phyloP scores from a whole-genome alignment of 2,113 vertebrate genomes.

The Cottus gobio region DNA sequence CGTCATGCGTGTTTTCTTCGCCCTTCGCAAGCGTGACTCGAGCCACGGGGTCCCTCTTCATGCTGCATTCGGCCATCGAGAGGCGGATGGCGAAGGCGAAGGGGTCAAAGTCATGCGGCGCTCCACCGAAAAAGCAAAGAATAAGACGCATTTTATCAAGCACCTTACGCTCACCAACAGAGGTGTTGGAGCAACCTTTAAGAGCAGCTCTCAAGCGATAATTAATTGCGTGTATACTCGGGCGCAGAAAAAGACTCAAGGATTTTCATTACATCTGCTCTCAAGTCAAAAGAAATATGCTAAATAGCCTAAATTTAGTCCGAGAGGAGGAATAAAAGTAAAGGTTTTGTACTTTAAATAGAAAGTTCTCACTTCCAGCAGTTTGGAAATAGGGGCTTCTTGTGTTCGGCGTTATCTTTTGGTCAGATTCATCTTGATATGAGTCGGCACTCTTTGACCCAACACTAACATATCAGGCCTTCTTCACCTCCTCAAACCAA shows the following conservation, averaged over 20 bases:
- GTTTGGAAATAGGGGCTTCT: neutral
- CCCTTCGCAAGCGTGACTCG: neutral
- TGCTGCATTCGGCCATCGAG: neutral
- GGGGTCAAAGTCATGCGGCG: neutral
- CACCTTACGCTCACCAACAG: neutral
- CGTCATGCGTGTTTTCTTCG: neutral
- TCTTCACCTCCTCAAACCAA: neutral
- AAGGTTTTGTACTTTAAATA: neutral
- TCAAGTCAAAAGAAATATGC: neutral
- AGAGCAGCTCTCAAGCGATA: neutral
- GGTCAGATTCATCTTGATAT: neutral
- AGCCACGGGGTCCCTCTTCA: neutral
- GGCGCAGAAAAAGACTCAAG: neutral
- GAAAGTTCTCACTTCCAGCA: neutral
- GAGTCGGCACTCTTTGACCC: neutral
- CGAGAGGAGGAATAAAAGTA: neutral
- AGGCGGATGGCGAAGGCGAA: neutral
- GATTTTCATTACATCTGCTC: neutral
- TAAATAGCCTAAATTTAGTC: too few species aligned
- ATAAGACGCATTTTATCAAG: neutral
- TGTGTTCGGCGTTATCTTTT: conserved; percentile 9
- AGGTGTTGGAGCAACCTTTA: neutral
- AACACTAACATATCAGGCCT: neutral
- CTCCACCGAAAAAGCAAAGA: neutral
- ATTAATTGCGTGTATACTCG: neutral